Evolutionary conservation across 2,797 vertebrate genomes (phyloP).

Genomic region (Sebastes trivittatus): DNA sequence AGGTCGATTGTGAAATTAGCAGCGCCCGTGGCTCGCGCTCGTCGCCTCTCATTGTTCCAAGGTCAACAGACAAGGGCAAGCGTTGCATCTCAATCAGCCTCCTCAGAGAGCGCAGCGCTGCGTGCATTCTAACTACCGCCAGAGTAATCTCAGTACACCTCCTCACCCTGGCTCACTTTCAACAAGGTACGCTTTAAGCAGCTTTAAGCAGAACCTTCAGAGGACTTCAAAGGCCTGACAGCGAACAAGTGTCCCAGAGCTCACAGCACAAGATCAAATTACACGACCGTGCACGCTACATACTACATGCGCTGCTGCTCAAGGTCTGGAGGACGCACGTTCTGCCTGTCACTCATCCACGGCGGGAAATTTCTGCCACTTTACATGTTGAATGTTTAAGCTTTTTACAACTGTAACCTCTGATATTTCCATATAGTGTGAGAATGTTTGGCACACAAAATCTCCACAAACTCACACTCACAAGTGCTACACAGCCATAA

Average conservation of each 20-base stretch:
- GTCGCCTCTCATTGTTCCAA: slow-evolving; percentile 59
- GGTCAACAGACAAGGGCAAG: slow-evolving; percentile 64
- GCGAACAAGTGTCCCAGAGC: slow-evolving; percentile 58
- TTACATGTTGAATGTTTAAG: slow-evolving; percentile 9
- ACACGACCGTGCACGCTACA: slow-evolving; percentile 6
- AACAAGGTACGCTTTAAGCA: slow-evolving; percentile 66
- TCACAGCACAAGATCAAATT: slow-evolving; percentile 34
- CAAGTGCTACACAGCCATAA: background rate
- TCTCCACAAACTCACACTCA: background rate
- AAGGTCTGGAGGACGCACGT: slow-evolving; percentile 38
- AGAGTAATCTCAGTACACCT: slow-evolving; percentile 55
- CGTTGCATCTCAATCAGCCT: slow-evolving; percentile 57
- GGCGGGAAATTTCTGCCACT: slow-evolving; percentile 6
- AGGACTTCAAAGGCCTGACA: slow-evolving; percentile 68
- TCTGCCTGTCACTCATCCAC: slow-evolving; percentile 6
- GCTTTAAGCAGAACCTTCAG: slow-evolving; percentile 70
- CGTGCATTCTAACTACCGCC: slow-evolving; percentile 53
- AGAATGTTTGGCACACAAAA: background rate
- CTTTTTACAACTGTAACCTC: background rate
- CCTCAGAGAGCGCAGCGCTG: slow-evolving; percentile 41
- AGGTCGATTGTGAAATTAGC: slow-evolving; percentile 42
- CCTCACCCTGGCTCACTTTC: slow-evolving; percentile 55
- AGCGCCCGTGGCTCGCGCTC: slow-evolving; percentile 1
- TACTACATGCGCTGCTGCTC: slow-evolving; percentile 17
- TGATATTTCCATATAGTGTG: background rate